phyloP scores from a whole-genome alignment of 2,888 invertebrate species.

The Andrena marginata region DNA sequence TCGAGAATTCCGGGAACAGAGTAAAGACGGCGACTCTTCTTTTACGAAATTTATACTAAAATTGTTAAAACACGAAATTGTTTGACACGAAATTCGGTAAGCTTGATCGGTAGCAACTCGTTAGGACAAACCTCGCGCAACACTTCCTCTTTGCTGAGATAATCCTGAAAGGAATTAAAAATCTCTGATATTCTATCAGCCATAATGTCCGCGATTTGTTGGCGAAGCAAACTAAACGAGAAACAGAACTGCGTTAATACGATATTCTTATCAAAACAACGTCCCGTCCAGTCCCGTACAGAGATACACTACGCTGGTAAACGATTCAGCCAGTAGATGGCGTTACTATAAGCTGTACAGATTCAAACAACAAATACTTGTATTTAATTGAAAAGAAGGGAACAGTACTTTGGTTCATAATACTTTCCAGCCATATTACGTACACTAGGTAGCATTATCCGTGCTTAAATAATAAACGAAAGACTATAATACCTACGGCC shows the following conservation, averaged over 20 bases:
- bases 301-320: background rate
- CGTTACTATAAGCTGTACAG: background rate
- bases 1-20: background rate
- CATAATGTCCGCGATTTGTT: slow-evolving; percentile 80
- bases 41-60: background rate
- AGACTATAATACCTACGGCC: background rate
- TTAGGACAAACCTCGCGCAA: slow-evolving; percentile 89
- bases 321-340: slow-evolving; percentile 10
- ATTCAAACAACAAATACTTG: slow-evolving; percentile 5
- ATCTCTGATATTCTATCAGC: slow-evolving; percentile 86
- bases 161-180: slow-evolving; percentile 92
- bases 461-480: background rate
- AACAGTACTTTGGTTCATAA: background rate
- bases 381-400: background rate
- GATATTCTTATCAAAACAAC: background rate
- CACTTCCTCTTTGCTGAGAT: slow-evolving; percentile 92
- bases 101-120: slow-evolving; percentile 7
- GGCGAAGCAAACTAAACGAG: slow-evolving; percentile 6
- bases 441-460: too few relatives aligned
- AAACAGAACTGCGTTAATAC: background rate
- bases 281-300: background rate
- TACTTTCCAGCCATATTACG: background rate
- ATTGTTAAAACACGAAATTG: too few relatives aligned
- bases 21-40: background rate
- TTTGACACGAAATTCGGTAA: slow-evolving; percentile 23